Evolutionary conservation across 2,797 vertebrate species (phyloP).

Genomic region (Hylomyscus alleni): DNA sequence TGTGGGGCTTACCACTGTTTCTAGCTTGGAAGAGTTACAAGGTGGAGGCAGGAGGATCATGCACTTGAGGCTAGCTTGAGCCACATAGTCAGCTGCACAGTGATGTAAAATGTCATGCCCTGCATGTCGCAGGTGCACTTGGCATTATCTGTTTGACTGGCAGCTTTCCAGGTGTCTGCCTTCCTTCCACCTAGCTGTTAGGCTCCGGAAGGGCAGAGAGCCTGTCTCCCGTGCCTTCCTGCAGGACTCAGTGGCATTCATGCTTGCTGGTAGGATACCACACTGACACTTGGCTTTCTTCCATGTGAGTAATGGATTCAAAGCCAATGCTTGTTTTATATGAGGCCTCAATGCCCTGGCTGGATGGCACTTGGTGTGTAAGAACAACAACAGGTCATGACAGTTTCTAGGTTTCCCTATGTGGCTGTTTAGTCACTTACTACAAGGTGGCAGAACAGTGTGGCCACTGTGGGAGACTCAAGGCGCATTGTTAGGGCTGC

Average conservation of each 20-base stretch:
- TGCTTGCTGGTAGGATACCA: not conserved
- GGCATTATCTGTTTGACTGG: not conserved
- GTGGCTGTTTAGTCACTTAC: slow-evolving; percentile 8
- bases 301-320: not conserved
- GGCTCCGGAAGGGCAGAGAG: not conserved
- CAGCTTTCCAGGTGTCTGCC: not conserved
- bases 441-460: not conserved
- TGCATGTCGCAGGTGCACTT: not conserved
- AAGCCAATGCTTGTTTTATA: slow-evolving; percentile 27
- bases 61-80: not conserved
- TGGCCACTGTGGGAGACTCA: not conserved
- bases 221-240: fast-evolving
- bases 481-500: slow-evolving; percentile 51
- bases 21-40: not conserved
- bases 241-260: not conserved
- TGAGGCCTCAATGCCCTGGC: not conserved
- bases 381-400: not conserved
- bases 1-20: not conserved
- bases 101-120: not conserved
- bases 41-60: not conserved
- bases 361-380: not conserved
- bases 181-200: not conserved
- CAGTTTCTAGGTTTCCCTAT: not conserved
- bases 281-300: slow-evolving; percentile 27
- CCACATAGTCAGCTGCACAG: not conserved